Evolutionary conservation across 2,888 invertebrate species (phyloP).

Genomic region (Rhagonycha lutea): DNA sequence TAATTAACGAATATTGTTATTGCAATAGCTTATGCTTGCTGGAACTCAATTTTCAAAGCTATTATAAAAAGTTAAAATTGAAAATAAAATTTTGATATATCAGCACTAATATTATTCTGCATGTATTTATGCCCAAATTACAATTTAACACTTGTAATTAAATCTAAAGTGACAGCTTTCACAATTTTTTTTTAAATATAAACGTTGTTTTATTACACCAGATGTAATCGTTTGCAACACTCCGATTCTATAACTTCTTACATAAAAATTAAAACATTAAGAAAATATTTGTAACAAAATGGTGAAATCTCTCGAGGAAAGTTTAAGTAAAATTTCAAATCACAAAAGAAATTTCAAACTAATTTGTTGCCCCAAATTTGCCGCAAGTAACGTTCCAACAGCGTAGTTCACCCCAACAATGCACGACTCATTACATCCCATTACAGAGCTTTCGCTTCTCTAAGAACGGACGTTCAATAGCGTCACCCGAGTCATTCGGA

Average conservation of each 20-base stretch:
- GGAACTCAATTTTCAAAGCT: not conserved
- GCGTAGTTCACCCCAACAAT: slow-evolving; percentile 31
- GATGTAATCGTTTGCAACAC: not conserved
- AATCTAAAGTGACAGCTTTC: not conserved
- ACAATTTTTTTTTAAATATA: not conserved
- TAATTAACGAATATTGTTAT: slow-evolving; percentile 23
- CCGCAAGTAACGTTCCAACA: slow-evolving; percentile 31
- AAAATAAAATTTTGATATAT: not conserved
- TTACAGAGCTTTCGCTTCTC: slow-evolving; percentile 27
- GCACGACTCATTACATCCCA: slow-evolving; percentile 33
- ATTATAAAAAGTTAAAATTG: not conserved
- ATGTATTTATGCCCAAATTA: not conserved
- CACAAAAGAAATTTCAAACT: slow-evolving; percentile 31
- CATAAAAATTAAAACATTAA: not conserved
- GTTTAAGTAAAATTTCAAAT: slow-evolving; percentile 26
- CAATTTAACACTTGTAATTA: not conserved
- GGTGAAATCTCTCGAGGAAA: slow-evolving; percentile 10
- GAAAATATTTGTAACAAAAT: not conserved
- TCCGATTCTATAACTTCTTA: not conserved
- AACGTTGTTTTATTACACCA: not conserved
- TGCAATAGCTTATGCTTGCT: not conserved
- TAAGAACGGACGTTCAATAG: slow-evolving; percentile 30
- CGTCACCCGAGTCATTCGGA: slow-evolving; percentile 24
- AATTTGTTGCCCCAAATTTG: slow-evolving; percentile 32
- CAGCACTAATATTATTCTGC: not conserved